Conservation (phyloP, 2,888 invertebrate species). For the Helleia helle region DNA sequence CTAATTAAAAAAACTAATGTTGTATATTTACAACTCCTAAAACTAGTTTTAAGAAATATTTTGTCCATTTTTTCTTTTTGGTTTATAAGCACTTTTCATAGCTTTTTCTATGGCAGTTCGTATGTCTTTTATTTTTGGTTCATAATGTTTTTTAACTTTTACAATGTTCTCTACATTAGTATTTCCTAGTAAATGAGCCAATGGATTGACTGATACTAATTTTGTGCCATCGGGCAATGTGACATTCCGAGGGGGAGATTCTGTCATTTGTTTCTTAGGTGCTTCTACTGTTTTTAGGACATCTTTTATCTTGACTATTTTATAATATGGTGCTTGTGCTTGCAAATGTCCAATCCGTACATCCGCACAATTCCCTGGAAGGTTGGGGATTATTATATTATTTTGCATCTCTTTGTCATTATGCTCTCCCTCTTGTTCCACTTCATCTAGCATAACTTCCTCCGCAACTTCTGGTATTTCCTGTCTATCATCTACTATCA, state of each 20-base stretch:
- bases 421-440: conserved; percentile 29
- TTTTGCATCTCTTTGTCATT: conserved; percentile 17
- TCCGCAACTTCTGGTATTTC: conserved; percentile 51
- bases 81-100: conserved; percentile 18
- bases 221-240: conserved; percentile 44
- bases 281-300: conserved; percentile 19
- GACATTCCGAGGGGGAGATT: conserved; percentile 15
- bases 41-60: conserved; percentile 1
- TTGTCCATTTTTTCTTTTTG: conserved; percentile 4
- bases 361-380: conserved; percentile 30
- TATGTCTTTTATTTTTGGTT: conserved; percentile 33
- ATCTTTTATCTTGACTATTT: conserved; percentile 49
- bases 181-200: conserved; percentile 46
- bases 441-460: conserved; percentile 39
- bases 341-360: conserved; percentile 45
- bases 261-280: neutral
- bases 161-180: conserved; percentile 30
- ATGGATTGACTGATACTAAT: conserved; percentile 45
- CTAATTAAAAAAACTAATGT: too few relatives aligned
- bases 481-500: conserved; percentile 21
- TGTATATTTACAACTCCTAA: neutral
- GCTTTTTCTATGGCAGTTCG: conserved; percentile 40
- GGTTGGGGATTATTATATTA: conserved; percentile 37
- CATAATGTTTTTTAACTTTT: conserved; percentile 33
- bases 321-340: conserved; percentile 48